A percentile compares a stretch with the other conserved stretches of the same genome.
These are phyloP conservation scores for Isichthys henryi DNA, from an alignment of 2,113 vertebrate genomes.

Conservation along the genomic window DNA sequence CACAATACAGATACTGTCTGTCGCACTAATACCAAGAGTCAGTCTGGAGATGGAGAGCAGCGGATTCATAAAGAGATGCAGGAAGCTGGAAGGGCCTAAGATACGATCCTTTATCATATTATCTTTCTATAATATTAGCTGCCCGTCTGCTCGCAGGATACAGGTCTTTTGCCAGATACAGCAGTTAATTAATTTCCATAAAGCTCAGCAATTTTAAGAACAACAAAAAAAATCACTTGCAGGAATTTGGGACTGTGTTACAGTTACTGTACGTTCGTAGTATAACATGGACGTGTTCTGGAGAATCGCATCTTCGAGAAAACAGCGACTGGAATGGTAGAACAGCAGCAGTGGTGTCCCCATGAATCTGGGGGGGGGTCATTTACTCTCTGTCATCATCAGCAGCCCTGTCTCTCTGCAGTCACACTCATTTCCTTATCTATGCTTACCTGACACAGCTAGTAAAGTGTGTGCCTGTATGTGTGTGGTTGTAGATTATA, in stretches of 20 bases:
- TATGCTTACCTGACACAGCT: background rate
- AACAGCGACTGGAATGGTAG: conserved; percentile 20
- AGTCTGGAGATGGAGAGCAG: background rate
- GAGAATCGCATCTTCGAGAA: background rate
- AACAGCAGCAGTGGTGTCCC: background rate
- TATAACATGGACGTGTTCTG: background rate
- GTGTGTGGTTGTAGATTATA: background rate
- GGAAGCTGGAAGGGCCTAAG: background rate
- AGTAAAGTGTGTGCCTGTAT: background rate
- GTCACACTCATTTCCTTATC: background rate
- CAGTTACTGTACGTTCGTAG: background rate
- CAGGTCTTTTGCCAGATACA: background rate
- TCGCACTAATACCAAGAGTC: background rate
- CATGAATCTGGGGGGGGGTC: background rate
- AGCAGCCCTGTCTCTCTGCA: background rate
- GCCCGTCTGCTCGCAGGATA: background rate
- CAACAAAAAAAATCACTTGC: background rate
- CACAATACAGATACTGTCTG: background rate
- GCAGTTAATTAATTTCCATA: background rate
- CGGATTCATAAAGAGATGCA: background rate
- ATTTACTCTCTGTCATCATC: background rate
- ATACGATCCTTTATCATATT: background rate
- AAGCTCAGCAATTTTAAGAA: background rate
- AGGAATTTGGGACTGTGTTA: background rate
- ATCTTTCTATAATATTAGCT: background rate